Evolutionary conservation across 2,888 invertebrate species (phyloP).

Genomic region (Pseudococcus viburni): DNA sequence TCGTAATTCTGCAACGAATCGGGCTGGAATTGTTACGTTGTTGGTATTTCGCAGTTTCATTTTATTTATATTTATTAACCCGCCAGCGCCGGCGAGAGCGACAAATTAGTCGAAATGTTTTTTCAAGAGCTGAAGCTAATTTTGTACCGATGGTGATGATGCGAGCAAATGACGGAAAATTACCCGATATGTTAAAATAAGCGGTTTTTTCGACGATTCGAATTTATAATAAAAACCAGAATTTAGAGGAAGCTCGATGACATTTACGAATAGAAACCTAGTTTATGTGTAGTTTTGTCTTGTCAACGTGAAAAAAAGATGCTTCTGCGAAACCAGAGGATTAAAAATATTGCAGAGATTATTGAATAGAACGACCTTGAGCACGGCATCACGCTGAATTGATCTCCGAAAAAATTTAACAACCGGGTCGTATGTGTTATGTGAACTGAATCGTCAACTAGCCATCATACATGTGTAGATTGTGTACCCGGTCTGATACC

Average conservation of each 20-base stretch:
- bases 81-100: background rate
- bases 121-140: background rate
- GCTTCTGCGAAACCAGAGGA: background rate
- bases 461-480: too few species aligned
- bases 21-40: background rate
- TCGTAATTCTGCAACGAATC: slow-evolving; percentile 1
- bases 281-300: background rate
- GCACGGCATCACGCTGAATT: background rate
- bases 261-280: too few species aligned
- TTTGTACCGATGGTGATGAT: background rate
- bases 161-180: background rate
- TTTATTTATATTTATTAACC: slow-evolving; percentile 6
- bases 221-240: background rate
- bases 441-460: slow-evolving; percentile 13
- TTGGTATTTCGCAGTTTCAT: background rate
- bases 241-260: background rate
- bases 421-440: background rate
- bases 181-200: background rate
- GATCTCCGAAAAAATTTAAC: slow-evolving; percentile 38
- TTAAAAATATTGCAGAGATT: slow-evolving; percentile 16
- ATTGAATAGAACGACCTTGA: slow-evolving; percentile 50
- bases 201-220: background rate
- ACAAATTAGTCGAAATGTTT: background rate
- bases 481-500: too few species aligned
- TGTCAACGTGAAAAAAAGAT: background rate